Conservation (phyloP, 92 coral and sea anemone genomes). For the Porites evermanni region DNA sequence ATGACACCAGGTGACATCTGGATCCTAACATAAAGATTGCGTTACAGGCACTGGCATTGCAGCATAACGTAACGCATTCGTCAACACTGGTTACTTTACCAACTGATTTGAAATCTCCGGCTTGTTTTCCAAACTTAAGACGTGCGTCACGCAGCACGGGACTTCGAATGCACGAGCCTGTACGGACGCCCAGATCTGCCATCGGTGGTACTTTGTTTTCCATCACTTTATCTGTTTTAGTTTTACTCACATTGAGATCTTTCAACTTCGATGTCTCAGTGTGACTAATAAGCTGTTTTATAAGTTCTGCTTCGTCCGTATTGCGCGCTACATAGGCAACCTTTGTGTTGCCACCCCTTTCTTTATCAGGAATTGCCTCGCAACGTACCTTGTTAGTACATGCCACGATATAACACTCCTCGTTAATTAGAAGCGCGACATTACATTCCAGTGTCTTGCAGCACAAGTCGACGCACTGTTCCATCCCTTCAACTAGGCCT, state of each 20-base stretch:
- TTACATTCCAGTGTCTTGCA: slow-evolving; percentile 82
- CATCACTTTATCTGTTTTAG: not conserved
- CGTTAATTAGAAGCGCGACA: slow-evolving; percentile 61
- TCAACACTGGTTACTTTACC: slow-evolving; percentile 72
- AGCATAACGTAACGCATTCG: slow-evolving; percentile 83
- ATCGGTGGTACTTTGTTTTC: not conserved
- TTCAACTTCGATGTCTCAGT: not conserved
- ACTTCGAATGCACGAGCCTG: slow-evolving; percentile 67
- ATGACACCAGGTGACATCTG: slow-evolving; percentile 81
- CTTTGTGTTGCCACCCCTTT: slow-evolving; percentile 11
- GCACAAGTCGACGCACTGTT: slow-evolving; percentile 78
- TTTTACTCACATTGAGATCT: not conserved
- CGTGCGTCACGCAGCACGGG: slow-evolving; percentile 70
- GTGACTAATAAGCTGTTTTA: slow-evolving; percentile 56
- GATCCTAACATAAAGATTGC: slow-evolving; percentile 87
- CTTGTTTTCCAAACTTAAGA: slow-evolving; percentile 81
- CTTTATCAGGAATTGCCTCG: slow-evolving; percentile 63
- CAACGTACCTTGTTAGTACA: slow-evolving; percentile 66
- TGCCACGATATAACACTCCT: slow-evolving; percentile 66
- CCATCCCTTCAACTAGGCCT: slow-evolving; percentile 68
- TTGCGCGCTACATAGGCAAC: slow-evolving; percentile 80
- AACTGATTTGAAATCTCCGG: slow-evolving; percentile 80
- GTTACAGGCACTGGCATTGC: slow-evolving; percentile 74
- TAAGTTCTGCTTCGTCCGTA: slow-evolving; percentile 51
- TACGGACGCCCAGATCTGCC: not conserved